Evolutionary conservation across 2,797 vertebrate genomes (phyloP), one percentile per base, ranked within the genome.

Genomic region (Sphenodon punctatus): DNA sequence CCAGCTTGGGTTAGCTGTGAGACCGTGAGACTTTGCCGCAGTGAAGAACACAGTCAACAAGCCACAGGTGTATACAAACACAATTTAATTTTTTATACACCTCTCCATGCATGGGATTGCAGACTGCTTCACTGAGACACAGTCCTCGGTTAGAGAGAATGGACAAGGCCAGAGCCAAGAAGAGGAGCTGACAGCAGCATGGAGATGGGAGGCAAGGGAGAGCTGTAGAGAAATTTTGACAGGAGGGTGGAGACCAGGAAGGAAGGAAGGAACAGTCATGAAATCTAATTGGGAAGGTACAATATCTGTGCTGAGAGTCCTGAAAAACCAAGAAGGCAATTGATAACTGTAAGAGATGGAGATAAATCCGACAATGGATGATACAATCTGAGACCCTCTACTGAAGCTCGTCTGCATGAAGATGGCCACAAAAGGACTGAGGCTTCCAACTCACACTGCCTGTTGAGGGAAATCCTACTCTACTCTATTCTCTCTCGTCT

Each of bases 261-360:
- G 45, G 27, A 45, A 30, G 49, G 32, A 72, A 22, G 42, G 25
- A 32, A 22, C 15, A 36, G 17, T 30, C 36, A 22, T 58, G 22
- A 38, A 46, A 60, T 66, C 17, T 55, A 51, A 56, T 15, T 20
- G 36, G 19, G 7, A 19, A 13, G 49, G 11, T 2, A 45, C 14
- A n/a, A 27, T 15, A 76, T 63, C 11, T 77, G 6, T 45, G 10
- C 11, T n/a, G 10, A 7, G 49, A 74, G 32, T 41, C 61, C 49
- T 30, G 9, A 66, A 65, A 84, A 85, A 66, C 51, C 3, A 72
- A 78, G 75, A 68, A 16, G 49, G 71, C 82, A 90, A 45, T 64
- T 23, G 55, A 22, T 43, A 58, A 45, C 38, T 67, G 64, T 39
- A 53, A 67, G 48, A 53, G 60, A 11, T 59, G 67, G 48, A 53